Evolutionary conservation across 1,140 invertebrate genomes (phyloP).

Genomic region (Plectrocnemia conspersa): DNA sequence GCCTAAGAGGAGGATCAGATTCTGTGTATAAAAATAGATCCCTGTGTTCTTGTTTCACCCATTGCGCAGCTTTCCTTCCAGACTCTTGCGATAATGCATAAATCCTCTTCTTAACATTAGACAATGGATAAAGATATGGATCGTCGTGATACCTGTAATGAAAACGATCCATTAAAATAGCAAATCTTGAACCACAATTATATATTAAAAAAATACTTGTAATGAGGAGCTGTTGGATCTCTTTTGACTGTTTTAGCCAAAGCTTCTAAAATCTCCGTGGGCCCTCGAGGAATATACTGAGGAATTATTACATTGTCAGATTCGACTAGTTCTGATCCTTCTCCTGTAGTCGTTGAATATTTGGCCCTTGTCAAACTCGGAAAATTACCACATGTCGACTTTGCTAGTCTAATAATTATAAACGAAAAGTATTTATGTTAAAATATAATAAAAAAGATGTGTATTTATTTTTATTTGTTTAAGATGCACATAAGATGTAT

Average conservation of each 20-base stretch:
- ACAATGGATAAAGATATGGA: constrained; percentile 78
- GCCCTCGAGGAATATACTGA: constrained; percentile 63
- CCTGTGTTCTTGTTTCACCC: constrained; percentile 72
- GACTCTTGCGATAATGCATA: constrained; percentile 80
- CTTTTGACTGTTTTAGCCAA: constrained; percentile 66
- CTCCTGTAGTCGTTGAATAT: not conserved
- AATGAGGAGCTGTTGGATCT: constrained; percentile 77
- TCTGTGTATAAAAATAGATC: constrained; percentile 68
- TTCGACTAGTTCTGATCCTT: not conserved
- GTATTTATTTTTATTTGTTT: not conserved
- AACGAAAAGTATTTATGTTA: not conserved
- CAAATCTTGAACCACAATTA: not conserved
- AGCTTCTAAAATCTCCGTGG: constrained; percentile 79
- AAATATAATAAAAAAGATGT: not conserved
- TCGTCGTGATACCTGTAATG: constrained; percentile 73
- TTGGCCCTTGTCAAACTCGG: not conserved
- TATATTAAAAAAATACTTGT: constrained; percentile 53
- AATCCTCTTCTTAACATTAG: constrained; percentile 64
- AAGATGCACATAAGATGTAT: too few species aligned
- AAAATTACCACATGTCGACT: not conserved
- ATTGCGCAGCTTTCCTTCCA: constrained; percentile 80
- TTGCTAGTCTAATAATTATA: not conserved
- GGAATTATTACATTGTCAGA: constrained; percentile 43
- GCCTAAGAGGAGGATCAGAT: constrained; percentile 61
- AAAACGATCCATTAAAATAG: not conserved